Percentiles rank a stretch among this genome's conserved stretches.
phyloP scores from a whole-genome alignment of 2,113 vertebrate genomes.

The Psilopsiagon aurifrons region DNA sequence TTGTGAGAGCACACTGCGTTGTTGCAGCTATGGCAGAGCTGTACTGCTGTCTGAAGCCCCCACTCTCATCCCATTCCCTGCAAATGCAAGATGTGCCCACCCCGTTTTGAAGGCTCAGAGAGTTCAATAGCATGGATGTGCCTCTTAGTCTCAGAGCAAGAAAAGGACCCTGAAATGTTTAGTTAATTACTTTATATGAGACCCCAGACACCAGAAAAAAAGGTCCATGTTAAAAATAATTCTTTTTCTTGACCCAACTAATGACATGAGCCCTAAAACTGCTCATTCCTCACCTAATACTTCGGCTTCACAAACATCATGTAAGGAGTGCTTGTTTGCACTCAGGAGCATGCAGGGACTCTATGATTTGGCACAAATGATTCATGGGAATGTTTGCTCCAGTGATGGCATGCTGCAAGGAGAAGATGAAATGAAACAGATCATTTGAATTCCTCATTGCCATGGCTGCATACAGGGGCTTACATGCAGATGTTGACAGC shows the following conservation, averaged over 20 bases:
- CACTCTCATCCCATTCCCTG: neutral
- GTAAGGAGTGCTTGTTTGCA: neutral
- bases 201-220: neutral
- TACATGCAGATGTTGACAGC: neutral
- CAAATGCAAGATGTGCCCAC: neutral
- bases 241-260: neutral
- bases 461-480: accelerated
- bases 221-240: neutral
- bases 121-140: neutral
- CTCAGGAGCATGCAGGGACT: accelerated
- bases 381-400: slow-evolving; percentile 1
- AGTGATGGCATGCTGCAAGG: neutral
- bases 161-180: neutral
- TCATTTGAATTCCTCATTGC: neutral
- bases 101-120: neutral
- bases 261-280: neutral
- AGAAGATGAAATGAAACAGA: neutral
- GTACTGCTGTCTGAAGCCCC: neutral
- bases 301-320: neutral
- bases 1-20: neutral
- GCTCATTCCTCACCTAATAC: neutral
- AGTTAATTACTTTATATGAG: neutral
- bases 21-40: neutral
- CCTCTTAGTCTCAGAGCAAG: neutral
- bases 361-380: neutral